phyloP scores from a whole-genome alignment of 2,113 vertebrate genomes.

The Heptranchias perlo region DNA sequence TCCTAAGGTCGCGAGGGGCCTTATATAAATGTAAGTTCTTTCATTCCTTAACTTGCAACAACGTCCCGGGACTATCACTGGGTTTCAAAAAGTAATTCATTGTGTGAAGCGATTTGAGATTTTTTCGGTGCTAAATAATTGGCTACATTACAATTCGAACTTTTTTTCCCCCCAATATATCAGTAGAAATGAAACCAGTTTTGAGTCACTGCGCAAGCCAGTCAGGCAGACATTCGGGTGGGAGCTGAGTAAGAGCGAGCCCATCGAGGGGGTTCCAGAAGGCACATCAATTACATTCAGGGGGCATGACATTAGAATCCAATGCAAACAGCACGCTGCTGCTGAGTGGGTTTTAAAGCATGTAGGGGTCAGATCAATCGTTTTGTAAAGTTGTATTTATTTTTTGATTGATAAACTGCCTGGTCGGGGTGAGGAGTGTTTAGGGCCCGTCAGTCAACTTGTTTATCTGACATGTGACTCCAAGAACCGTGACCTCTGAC shows the following conservation, averaged over 20 bases:
- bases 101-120: neutral
- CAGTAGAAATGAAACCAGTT: neutral
- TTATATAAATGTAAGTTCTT: neutral
- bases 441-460: conserved; percentile 71
- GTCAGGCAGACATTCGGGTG: neutral
- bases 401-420: conserved; percentile 21
- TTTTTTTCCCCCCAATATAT: neutral
- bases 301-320: neutral
- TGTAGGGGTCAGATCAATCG: conserved; percentile 13
- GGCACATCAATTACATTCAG: neutral
- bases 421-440: conserved; percentile 56
- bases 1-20: neutral
- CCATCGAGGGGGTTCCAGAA: neutral
- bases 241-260: neutral
- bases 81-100: no score
- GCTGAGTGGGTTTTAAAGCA: neutral
- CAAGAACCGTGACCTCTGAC: conserved; percentile 67
- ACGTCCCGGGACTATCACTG: neutral
- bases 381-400: neutral
- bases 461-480: conserved; percentile 80
- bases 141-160: neutral
- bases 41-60: neutral
- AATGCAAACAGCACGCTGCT: neutral
- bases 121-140: neutral
- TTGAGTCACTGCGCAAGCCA: neutral